phyloP scores from a whole-genome alignment of 2,797 vertebrate species.

The Tadarida brasiliensis region DNA sequence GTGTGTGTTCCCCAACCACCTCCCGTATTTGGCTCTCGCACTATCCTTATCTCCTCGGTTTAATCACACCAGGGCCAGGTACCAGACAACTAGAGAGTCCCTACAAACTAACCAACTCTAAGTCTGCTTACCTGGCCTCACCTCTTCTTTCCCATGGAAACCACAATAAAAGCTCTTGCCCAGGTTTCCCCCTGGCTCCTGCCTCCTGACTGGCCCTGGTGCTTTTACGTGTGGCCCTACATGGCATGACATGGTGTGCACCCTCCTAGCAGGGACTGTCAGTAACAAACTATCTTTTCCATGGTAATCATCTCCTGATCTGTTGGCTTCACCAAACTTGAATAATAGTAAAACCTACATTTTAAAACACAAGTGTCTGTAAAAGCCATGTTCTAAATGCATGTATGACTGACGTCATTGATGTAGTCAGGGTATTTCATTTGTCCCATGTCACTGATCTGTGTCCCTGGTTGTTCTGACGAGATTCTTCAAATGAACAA shows the following conservation, averaged over 20 bases:
- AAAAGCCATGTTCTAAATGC: background rate
- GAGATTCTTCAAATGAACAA: background rate
- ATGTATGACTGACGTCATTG: background rate
- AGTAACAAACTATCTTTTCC: background rate
- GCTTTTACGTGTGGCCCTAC: rapidly evolving
- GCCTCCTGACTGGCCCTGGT: background rate
- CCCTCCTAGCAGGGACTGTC: background rate
- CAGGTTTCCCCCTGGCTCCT: background rate
- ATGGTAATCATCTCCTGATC: background rate
- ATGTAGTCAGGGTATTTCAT: background rate
- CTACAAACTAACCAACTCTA: background rate
- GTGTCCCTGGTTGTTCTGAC: background rate
- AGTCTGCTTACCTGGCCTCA: background rate
- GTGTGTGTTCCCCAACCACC: background rate
- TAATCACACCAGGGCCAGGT: background rate
- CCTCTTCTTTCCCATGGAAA: background rate
- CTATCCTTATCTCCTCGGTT: background rate
- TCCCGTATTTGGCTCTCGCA: background rate
- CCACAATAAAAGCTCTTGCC: background rate
- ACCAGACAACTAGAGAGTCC: background rate
- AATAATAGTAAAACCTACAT: background rate
- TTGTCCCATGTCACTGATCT: background rate
- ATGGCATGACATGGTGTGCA: background rate
- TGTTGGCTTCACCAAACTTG: background rate
- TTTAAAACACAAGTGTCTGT: background rate